These are phyloP conservation scores for Cotesia chilonis DNA, from an alignment of 1,140 invertebrate genomes.

Conservation along the genomic window DNA sequence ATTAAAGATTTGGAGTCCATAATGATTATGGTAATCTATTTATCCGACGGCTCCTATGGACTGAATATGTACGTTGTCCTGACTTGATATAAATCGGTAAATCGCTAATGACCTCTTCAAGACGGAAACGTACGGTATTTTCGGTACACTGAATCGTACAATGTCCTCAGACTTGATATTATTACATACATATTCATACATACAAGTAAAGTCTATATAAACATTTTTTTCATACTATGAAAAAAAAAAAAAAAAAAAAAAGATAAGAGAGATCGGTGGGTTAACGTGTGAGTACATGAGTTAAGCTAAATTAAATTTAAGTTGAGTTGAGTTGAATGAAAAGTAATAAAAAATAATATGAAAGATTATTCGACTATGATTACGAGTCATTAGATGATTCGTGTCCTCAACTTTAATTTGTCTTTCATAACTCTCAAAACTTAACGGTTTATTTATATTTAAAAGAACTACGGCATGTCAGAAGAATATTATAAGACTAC, in stretches of 20 bases:
- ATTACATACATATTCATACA: too few species aligned
- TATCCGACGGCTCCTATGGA: too few species aligned
- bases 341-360: too few species aligned
- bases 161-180: conserved; percentile 20
- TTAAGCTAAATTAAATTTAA: too few species aligned
- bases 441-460: conserved; percentile 17
- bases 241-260: conserved; percentile 8
- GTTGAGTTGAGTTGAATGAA: too few species aligned
- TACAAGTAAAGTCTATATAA: background rate
- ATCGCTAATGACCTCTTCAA: conserved; percentile 14
- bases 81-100: background rate
- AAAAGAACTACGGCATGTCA: conserved; percentile 5
- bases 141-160: conserved; percentile 4
- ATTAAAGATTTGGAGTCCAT: too few species aligned
- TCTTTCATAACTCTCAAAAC: conserved; percentile 20
- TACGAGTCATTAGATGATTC: conserved; percentile 23
- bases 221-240: background rate
- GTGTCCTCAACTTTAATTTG: conserved; percentile 18
- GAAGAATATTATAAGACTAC: conserved; percentile 7
- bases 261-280: background rate
- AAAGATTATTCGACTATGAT: conserved; percentile 21
- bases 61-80: background rate
- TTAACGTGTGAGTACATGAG: background rate
- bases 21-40: too few species aligned
- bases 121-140: conserved; percentile 27